Conservation (phyloP, 2,797 vertebrate genomes). For the Megalops cyprinoides region DNA sequence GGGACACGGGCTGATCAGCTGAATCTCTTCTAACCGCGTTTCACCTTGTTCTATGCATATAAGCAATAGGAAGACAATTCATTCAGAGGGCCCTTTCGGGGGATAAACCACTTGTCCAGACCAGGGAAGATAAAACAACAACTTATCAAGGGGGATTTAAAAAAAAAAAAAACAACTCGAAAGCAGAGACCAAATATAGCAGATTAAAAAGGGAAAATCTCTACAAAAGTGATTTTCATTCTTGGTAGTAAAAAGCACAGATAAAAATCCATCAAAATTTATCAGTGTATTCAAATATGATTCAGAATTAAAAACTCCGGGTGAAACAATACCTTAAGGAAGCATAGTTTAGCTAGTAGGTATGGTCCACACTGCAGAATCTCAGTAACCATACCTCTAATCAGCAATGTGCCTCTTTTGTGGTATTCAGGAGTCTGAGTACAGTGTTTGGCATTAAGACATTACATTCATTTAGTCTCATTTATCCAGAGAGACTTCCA, state of each 20-base stretch:
- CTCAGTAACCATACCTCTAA: neutral
- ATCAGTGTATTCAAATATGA: neutral
- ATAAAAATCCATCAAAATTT: neutral
- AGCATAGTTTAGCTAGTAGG: too few relatives aligned
- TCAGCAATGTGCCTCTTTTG: neutral
- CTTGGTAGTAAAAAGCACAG: slow-evolving; percentile 1
- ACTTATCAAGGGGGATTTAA: slow-evolving; percentile 24
- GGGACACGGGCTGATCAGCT: too few relatives aligned
- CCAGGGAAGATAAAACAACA: slow-evolving; percentile 5
- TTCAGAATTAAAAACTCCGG: neutral
- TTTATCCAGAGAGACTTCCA: too few relatives aligned
- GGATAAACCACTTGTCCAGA: neutral
- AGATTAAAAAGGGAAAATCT: slow-evolving; percentile 20
- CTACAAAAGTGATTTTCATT: slow-evolving; percentile 27
- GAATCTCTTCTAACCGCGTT: too few relatives aligned
- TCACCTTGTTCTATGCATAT: neutral
- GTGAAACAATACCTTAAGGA: neutral
- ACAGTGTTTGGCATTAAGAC: neutral
- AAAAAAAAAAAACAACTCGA: neutral
- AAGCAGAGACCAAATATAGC: neutral
- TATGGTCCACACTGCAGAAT: too few relatives aligned
- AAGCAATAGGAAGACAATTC: slow-evolving; percentile 14
- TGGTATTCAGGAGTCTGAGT: neutral
- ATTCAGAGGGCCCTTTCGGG: neutral
- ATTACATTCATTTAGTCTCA: too few relatives aligned